Evolutionary conservation across 1,140 invertebrate genomes (phyloP).

Genomic region (Cydia fagiglandana): DNA sequence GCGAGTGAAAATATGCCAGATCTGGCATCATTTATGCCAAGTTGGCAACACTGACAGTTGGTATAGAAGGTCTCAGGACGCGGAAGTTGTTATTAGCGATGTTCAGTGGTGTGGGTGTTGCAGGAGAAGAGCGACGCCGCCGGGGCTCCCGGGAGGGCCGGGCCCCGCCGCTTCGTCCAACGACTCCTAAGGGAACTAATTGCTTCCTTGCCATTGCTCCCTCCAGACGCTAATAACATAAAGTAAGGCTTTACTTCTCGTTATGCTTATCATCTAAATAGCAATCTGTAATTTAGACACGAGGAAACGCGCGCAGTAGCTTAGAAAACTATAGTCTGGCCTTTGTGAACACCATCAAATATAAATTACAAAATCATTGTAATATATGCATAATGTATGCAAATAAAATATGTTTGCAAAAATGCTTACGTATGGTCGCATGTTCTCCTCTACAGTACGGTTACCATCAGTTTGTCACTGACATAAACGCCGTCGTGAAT

Average conservation of each 20-base stretch:
- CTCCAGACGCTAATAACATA: background rate
- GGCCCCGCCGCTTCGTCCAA: background rate
- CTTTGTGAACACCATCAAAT: no score
- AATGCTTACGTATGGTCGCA: no score
- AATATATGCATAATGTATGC: no score
- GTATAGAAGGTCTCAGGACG: background rate
- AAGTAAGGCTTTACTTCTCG: background rate
- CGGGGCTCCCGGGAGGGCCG: background rate
- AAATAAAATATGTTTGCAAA: no score
- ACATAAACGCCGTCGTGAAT: no score
- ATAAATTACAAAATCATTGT: no score
- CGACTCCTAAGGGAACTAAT: conserved; percentile 9
- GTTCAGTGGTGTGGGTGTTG: background rate
- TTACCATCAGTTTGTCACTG: no score
- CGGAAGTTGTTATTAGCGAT: background rate
- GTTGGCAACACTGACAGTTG: no score
- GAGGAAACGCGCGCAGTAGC: background rate
- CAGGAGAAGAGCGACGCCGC: conserved; percentile 1
- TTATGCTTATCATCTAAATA: background rate
- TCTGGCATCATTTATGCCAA: no score
- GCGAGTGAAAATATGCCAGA: no score
- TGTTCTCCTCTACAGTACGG: no score
- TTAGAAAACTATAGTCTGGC: background rate
- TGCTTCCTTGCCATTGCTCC: conserved; percentile 12
- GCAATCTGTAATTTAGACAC: background rate